Evolutionary conservation across 2,888 invertebrate genomes (phyloP), one percentile per base, ranked within the genome.

Genomic region (Caenorhabditis virilis): DNA sequence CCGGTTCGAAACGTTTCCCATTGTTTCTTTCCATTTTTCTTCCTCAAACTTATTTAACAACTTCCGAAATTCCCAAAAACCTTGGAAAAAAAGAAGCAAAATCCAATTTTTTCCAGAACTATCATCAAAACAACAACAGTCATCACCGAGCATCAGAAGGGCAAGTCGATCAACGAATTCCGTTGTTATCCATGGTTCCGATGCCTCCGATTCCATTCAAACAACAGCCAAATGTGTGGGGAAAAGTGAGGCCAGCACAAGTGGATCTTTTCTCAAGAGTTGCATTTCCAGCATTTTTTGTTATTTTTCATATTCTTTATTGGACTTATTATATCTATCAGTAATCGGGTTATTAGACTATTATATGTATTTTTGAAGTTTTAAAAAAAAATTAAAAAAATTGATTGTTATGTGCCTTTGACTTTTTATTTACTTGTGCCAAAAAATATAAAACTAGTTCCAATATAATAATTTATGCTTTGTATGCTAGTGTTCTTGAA

Each of bases 221-320:
- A 54, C 69, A 66, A 18, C 52, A 65, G 25, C 54, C 53, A 30
- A 45, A 50, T 13, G 46, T 53, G 13, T 67, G 70, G 55, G 69
- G 66, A 49, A 54, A 48, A 42, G 50, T 72, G 18, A 33, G 72
- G 39, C 69, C 72, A 1, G 67, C 72, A 2, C 69, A 72, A 65
- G 72, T 72, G 23, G 81, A 81, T 42, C 47, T 82, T 11, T 75
- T 77, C 38, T 80, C 80, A 9, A 66, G 81, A 26, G 62, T 81
- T 30, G 74, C 77, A 3, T 81, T 81, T 48, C 81, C 81, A 9
- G 52, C 75, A 1, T 75, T 78, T 46, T 81, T 82, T 58, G 49
- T 78, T 18, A 22, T 78, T n/a, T 82, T 81, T 52, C 78, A 82
- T 62, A 56, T 79, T 51, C 61, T 68, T 26, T 80, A 80, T 49